Evolutionary conservation across 2,888 invertebrate genomes (phyloP), one percentile per base, ranked within the genome.

Genomic region (Orchestes rusci): DNA sequence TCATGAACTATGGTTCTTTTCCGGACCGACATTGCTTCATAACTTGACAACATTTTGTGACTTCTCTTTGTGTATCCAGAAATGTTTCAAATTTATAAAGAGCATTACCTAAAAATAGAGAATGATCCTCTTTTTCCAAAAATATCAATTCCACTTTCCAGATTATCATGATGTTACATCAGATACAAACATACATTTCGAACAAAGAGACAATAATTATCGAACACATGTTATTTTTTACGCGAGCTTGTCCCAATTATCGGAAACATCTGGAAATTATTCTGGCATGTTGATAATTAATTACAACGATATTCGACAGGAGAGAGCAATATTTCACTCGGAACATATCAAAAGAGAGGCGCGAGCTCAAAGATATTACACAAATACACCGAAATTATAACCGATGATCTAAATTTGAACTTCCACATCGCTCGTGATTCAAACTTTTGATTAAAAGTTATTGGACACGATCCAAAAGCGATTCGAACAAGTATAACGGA

Each of bases 361-460:
- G 2, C 35, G 35, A 13, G 7, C 17, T 12, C 18, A 35, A n/a
- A n/a, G n/a, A 19, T 18, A 27, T 28, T 42, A 35, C 42, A 30
- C 29, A 42, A 42, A 20, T 16, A 42, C 17, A 18, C 35, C 18
- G 19, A 29, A 39, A 39, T 40, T 17, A 28, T 38, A 33, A 40
- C 40, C 16, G 33, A 35, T 15, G 29, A 13, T 42, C 42, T 29
- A 42, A 28, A 35, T 42, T 34, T 35, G 42, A 19, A 35, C 35
- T 42, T 42, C 34, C 29, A 42, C 35, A 35, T 42, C 30, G 28
- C 34, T 10, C n/a, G 19, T 29, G 18, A 28, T 28, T 29, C 17
- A 42, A 29, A 35, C 23, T 42, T 42, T 42, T 29, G 42, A 42
- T 42, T 42, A 28, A 42, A 42, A 16, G 28, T 33, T 33, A 16